Evolutionary conservation across 2,113 vertebrate genomes (phyloP).

Genomic region (Callorhinus ursinus): DNA sequence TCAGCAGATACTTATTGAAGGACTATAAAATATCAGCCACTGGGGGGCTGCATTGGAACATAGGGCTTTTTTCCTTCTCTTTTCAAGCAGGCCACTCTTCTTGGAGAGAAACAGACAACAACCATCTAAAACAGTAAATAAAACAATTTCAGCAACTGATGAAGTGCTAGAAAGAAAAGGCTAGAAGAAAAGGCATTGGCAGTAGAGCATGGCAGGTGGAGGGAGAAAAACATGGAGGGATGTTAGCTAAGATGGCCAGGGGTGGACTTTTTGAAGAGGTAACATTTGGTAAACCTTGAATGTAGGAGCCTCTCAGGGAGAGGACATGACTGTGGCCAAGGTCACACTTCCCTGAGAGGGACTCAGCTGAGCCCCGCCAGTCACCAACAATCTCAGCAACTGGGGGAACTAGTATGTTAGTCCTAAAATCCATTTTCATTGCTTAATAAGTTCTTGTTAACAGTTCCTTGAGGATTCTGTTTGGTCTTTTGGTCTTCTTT

Average conservation of each 20-base stretch:
- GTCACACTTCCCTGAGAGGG: not conserved
- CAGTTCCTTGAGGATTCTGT: not conserved
- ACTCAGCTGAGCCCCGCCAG: not conserved
- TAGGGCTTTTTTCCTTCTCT: not conserved
- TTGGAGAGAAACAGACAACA: not conserved
- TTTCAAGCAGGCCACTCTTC: not conserved
- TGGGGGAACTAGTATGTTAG: not conserved
- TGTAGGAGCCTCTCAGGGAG: not conserved
- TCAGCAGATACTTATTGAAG: not conserved
- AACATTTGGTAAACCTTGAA: not conserved
- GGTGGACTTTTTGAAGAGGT: not conserved
- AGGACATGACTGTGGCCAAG: not conserved
- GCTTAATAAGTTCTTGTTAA: not conserved
- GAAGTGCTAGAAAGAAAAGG: not conserved
- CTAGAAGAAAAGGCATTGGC: not conserved
- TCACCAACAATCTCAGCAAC: not conserved
- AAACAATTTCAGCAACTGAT: not conserved
- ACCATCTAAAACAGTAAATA: not conserved
- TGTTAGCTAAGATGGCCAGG: not conserved
- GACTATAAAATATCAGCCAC: not conserved
- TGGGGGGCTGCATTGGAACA: not conserved
- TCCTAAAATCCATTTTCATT: not conserved
- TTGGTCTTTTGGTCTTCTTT: not conserved
- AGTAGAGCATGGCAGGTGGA: not conserved
- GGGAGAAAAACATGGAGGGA: not conserved